These are phyloP conservation scores for Philopedon plagiatum DNA, from an alignment of 2,888 invertebrate species.

Conservation along the genomic window DNA sequence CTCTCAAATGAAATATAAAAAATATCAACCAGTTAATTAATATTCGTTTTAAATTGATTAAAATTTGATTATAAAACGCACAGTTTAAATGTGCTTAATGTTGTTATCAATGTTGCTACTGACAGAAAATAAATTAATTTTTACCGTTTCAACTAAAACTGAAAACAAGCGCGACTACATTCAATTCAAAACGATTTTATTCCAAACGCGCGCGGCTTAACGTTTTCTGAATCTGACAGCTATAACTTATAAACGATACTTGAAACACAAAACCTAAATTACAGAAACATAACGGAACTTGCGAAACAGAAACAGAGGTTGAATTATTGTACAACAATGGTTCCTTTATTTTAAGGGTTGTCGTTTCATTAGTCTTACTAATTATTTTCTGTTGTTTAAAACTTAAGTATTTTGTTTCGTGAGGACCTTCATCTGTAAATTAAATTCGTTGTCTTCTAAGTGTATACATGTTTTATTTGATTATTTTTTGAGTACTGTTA, in stretches of 20 bases:
- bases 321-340: constrained; percentile 35
- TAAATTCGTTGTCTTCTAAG: constrained; percentile 13
- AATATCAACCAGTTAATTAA: no score
- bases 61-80: no score
- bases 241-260: constrained; percentile 32
- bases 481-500: not conserved
- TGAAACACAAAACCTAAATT: constrained; percentile 33
- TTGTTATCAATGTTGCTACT: constrained; percentile 7
- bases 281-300: constrained; percentile 28
- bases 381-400: constrained; percentile 46
- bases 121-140: constrained; percentile 34
- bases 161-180: constrained; percentile 14
- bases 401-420: constrained; percentile 32
- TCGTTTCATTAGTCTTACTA: constrained; percentile 45
- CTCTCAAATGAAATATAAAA: no score
- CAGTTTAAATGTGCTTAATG: no score
- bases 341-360: constrained; percentile 23
- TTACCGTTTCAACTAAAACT: constrained; percentile 22
- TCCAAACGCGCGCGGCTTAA: constrained; percentile 28
- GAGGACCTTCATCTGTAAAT: constrained; percentile 20
- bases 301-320: constrained; percentile 26
- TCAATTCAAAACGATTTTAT: constrained; percentile 33
- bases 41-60: no score
- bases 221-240: constrained; percentile 46
- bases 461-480: not conserved